Evolutionary conservation across 2,797 vertebrate genomes (phyloP), one percentile per base, ranked within the genome.

Genomic region (Rhynchotus rufescens): DNA sequence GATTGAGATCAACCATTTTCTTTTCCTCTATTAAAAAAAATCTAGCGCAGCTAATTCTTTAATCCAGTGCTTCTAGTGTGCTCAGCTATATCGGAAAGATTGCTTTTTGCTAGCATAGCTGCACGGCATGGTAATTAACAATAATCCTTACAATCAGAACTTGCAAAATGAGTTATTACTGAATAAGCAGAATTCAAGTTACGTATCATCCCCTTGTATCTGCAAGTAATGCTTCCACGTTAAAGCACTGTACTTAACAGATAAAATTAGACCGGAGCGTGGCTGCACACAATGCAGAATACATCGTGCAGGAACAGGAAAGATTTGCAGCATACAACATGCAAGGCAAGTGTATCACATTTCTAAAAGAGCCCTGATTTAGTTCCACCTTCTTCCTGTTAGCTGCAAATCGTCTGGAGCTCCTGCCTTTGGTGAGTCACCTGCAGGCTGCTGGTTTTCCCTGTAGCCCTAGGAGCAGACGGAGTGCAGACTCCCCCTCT

Each of bases 171-270:
- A 64, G 15, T 66, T 80, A 89, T 68, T 89, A 89, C 90, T 81
- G 82, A 88, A 92, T 90, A 91, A 94, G 89, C 66, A 92, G 73
- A 92, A 89, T 67, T 84, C 30, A 88, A 87, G 69, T 72, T 89
- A 49, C 67, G 9, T 69, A 71, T 17, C 73, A 60, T 52, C 16
- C 15, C 66, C 49, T 74, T 79, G 10, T 47, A 88, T 77, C 72
- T 76, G 60, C 84, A 93, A 84, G n/a, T 61, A 75, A 80, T 47
- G 20, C 45, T 54, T 88, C n/a, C 47, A 34, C n/a, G 6, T 62
- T 83, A 75, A 79, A 71, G 12, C 12, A 6, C 25, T 75, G 51
- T 23, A 62, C 51, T 74, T 64, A 76, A 74, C 14, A 94, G 76
- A 91, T 79, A 65, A 76, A 77, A 44, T 86, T 52, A 80, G 40